Percentiles rank a stretch among this genome's conserved stretches.
These are phyloP conservation scores for Pasiphila rectangulata DNA, from an alignment of 2,888 invertebrate genomes.

Conservation along the genomic window DNA sequence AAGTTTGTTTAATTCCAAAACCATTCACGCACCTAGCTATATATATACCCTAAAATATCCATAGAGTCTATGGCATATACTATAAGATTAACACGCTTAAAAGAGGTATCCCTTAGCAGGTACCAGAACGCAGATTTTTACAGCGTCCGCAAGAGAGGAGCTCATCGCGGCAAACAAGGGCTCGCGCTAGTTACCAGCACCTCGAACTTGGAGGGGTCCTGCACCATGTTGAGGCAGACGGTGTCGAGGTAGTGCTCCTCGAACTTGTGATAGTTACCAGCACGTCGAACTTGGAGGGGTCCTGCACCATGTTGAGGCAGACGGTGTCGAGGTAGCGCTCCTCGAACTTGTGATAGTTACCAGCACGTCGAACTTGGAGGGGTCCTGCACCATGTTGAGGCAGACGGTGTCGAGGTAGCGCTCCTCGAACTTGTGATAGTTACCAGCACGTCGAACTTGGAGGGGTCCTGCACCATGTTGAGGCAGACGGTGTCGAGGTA, in stretches of 20 bases:
- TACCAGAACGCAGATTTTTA: too few relatives aligned
- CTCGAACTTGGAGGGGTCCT: slow-evolving; percentile 98
- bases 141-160: too few relatives aligned
- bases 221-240: slow-evolving; percentile 99
- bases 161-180: too few relatives aligned
- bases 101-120: too few relatives aligned
- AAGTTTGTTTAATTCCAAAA: too few relatives aligned
- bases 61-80: too few relatives aligned
- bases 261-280: slow-evolving; percentile 87
- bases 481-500: slow-evolving; percentile 99
- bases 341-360: slow-evolving; percentile 88
- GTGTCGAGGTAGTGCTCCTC: slow-evolving; percentile 99
- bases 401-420: slow-evolving; percentile 99
- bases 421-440: slow-evolving; percentile 90
- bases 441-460: slow-evolving; percentile 96
- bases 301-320: slow-evolving; percentile 99
- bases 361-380: slow-evolving; percentile 96
- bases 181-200: slow-evolving; percentile 89
- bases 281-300: slow-evolving; percentile 98
- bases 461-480: slow-evolving; percentile 99
- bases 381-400: slow-evolving; percentile 99
- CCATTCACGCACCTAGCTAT: too few relatives aligned
- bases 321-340: slow-evolving; percentile 99
- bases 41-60: too few relatives aligned
- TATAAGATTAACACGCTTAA: too few relatives aligned